Base-by-base conservation (phyloP, 2,888 invertebrate genomes). In the Patella caerulea region DNA sequence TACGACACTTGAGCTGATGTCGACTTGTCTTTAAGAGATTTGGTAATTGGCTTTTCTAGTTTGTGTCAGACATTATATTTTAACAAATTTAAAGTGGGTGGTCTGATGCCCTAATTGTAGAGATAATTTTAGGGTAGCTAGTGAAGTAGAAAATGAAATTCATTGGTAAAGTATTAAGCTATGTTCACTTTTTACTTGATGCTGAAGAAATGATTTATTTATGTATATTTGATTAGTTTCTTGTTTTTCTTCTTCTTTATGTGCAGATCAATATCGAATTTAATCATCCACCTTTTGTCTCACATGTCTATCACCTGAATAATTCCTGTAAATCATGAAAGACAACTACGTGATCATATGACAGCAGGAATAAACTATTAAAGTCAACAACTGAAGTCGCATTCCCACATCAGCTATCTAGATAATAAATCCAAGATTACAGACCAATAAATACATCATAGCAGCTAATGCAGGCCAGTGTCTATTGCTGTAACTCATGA, bases 381-480 rank as follows among this genome's bases (percentile, higher is more conserved):
- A 65, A 65, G 65, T 24, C 24, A 65, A 65, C 65, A 65, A 65
- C 24, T 65, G 19, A 65, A 24, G 19, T 19, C 24, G 19, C 19
- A 24, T 65, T 24, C 65, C 65, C 24, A 19, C 19, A 65, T 65
- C 65, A 65, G 65, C 19, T 24, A 65, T 65, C 65, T 65, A 24
- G 65, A 65, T 65, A 65, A 65, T 65, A 65, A 65, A 65, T 65
- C 24, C 65, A 65, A 24, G 65, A 65, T 65, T 65, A 65, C 65
- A 9, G 14, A 65, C 65, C 65, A 65, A 65, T 65, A 65, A 65
- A 24, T 65, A 65, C 65, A 65, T 65, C 24, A 65, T 24, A 65
- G 19, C 65, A 65, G 65, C 65, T 65, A 65, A 65, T 65, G 24
- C 24, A 9, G 3, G 65, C 19, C 19, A 11, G 65, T 65, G 24